Conservation (phyloP, 2,797 vertebrate species). For the Pogonophryne albipinna region DNA sequence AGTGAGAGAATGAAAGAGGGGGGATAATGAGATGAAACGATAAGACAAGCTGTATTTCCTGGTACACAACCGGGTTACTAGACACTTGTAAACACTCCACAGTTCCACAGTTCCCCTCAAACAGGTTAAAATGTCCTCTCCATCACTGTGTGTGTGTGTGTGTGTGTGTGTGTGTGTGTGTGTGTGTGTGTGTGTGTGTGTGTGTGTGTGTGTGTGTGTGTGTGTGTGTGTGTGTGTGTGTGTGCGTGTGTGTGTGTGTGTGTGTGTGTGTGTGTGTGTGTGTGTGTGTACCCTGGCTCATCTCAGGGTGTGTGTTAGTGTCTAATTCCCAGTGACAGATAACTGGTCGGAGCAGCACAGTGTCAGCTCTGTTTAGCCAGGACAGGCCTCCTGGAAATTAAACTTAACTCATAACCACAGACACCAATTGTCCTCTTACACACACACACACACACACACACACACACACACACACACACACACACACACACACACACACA, state of each 20-base stretch:
- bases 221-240: too few relatives aligned
- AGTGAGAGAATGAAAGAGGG: constrained; percentile 27
- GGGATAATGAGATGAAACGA: constrained; percentile 59
- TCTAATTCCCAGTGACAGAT: constrained; percentile 80
- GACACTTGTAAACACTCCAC: constrained; percentile 62
- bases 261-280: too few relatives aligned
- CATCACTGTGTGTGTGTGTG: neutral
- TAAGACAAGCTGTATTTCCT: constrained; percentile 53
- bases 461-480: constrained; percentile 5
- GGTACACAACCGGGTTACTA: constrained; percentile 40
- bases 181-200: too few relatives aligned
- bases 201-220: too few relatives aligned
- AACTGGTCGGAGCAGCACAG: constrained; percentile 70
- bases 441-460: constrained; percentile 11
- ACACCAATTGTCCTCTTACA: constrained; percentile 71
- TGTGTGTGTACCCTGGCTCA: constrained; percentile 16
- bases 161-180: too few relatives aligned
- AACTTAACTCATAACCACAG: constrained; percentile 84
- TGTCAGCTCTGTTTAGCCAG: constrained; percentile 83
- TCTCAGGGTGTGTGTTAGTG: constrained; percentile 68
- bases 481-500: constrained; percentile 3
- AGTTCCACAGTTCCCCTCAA: constrained; percentile 20
- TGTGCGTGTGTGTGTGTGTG: too few relatives aligned
- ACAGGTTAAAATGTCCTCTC: constrained; percentile 5
- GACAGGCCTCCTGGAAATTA: constrained; percentile 83